These are phyloP conservation scores for Enhydra lutris DNA, from an alignment of 2,113 vertebrate species.

Conservation along the genomic window DNA sequence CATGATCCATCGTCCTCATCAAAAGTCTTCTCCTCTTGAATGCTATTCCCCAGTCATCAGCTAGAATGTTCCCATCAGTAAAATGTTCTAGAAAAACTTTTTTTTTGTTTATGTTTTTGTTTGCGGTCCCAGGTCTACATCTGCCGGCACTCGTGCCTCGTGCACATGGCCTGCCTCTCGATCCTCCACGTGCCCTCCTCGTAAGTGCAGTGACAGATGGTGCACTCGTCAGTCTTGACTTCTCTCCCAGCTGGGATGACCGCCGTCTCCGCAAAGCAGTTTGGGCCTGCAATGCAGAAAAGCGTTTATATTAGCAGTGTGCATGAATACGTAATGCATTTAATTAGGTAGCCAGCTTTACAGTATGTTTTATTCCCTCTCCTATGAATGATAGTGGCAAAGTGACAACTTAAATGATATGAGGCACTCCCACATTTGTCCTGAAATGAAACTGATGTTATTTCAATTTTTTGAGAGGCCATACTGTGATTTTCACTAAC, in stretches of 20 bases:
- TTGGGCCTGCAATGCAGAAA: slow-evolving; percentile 89
- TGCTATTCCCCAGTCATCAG: slow-evolving; percentile 49
- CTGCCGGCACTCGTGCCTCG: slow-evolving; percentile 94
- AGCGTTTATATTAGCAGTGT: not conserved
- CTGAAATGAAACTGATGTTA: not conserved
- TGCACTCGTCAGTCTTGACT: slow-evolving; percentile 96
- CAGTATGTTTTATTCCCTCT: rapidly evolving
- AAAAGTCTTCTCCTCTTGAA: slow-evolving; percentile 45
- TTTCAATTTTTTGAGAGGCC: not conserved
- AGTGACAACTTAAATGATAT: not conserved
- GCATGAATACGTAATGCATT: not conserved
- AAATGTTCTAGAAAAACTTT: slow-evolving; percentile 75
- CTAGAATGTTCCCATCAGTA: slow-evolving; percentile 36
- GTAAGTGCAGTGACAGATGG: slow-evolving; percentile 98
- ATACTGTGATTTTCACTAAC: not conserved
- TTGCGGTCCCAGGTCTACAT: slow-evolving; percentile 81
- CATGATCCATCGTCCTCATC: slow-evolving; percentile 57
- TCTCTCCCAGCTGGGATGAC: slow-evolving; percentile 97
- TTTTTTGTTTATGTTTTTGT: not conserved
- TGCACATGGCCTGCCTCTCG: slow-evolving; percentile 97
- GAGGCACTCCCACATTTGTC: not conserved
- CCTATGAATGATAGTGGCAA: not conserved
- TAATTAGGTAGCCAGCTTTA: not conserved
- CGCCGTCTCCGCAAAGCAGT: slow-evolving; percentile 95
- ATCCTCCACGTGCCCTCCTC: slow-evolving; percentile 98